phyloP scores from a whole-genome alignment of 2,797 vertebrate species.

The Phoebastria nigripes region DNA sequence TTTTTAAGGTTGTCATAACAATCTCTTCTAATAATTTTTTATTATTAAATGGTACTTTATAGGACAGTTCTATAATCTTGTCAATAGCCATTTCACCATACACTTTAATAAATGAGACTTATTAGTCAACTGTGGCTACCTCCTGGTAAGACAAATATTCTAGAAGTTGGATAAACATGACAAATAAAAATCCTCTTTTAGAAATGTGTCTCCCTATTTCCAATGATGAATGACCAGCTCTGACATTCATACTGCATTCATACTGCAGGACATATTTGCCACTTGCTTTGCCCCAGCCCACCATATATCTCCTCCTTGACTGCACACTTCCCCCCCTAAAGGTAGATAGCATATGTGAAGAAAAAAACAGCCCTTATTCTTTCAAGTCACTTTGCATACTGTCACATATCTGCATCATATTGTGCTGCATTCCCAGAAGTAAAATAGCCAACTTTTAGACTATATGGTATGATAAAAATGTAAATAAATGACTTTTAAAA shows the following conservation, averaged over 20 bases:
- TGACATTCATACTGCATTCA: neutral
- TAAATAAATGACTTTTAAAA: neutral
- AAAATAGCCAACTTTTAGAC: neutral
- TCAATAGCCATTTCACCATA: neutral
- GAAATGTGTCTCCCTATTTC: neutral
- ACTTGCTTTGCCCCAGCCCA: neutral
- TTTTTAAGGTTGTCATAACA: neutral
- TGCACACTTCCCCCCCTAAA: neutral
- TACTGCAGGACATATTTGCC: neutral
- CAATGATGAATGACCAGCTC: neutral
- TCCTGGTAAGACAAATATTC: neutral
- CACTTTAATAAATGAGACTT: neutral
- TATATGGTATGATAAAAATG: neutral
- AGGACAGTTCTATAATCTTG: neutral
- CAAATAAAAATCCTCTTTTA: neutral
- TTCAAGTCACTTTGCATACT: neutral
- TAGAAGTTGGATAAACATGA: neutral
- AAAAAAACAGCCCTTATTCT: neutral
- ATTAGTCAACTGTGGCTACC: neutral
- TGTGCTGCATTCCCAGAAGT: neutral
- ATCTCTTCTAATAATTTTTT: neutral
- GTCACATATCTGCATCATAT: neutral
- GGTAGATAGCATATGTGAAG: neutral
- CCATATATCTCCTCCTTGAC: neutral
- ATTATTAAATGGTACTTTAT: neutral